phyloP scores from a whole-genome alignment of 2,797 vertebrate species.

The Nyctalus aviator region DNA sequence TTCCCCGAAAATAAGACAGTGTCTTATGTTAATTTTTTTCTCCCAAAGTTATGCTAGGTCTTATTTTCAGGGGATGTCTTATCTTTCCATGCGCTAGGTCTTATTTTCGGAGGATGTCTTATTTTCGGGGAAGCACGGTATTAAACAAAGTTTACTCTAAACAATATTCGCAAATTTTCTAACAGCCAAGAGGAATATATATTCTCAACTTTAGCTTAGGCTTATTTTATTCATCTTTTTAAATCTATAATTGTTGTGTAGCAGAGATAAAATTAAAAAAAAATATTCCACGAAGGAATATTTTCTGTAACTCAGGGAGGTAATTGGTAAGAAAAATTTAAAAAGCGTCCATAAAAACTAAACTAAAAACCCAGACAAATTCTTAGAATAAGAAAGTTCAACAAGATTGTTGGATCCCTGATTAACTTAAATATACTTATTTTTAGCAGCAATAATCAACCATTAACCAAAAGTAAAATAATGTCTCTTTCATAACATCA shows the following conservation, averaged over 20 bases:
- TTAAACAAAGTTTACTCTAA: background rate
- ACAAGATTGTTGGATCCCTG: background rate
- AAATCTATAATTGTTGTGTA: background rate
- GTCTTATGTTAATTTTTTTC: no score
- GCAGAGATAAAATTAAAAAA: background rate
- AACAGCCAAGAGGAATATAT: background rate
- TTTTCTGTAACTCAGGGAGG: background rate
- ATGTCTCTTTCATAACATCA: background rate
- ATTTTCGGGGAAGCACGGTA: no score
- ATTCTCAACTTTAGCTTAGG: background rate
- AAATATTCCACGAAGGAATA: background rate
- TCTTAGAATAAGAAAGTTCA: background rate
- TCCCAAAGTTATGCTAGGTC: no score
- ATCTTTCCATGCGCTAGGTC: no score
- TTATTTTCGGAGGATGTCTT: no score
- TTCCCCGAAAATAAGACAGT: no score
- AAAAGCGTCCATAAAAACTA: background rate
- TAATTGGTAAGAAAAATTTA: constrained; percentile 25
- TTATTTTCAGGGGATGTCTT: no score
- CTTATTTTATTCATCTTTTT: background rate
- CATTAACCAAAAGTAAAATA: background rate
- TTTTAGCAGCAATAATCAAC: constrained; percentile 26
- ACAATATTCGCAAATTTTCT: background rate
- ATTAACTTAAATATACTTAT: constrained; percentile 39
- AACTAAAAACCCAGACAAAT: background rate